Conservation (phyloP, 2,797 vertebrate species). For the Enteromius paludinosus region DNA sequence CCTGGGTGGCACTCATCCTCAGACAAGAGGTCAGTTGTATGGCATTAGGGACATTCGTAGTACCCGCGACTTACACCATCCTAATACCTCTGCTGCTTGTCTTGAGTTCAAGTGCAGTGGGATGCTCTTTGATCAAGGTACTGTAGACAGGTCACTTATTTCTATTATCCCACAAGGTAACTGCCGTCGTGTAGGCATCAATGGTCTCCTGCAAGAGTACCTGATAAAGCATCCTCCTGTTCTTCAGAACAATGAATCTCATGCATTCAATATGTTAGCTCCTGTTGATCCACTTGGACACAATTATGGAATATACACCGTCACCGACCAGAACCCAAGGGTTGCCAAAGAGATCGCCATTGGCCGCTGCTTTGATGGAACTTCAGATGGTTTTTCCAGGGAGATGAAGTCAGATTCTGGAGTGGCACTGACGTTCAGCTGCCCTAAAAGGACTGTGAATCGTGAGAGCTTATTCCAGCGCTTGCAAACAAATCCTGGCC, state of each 20-base stretch:
- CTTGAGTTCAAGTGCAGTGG: slow-evolving; percentile 97
- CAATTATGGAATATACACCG: slow-evolving; percentile 98
- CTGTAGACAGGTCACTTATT: slow-evolving; percentile 89
- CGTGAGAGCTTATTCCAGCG: slow-evolving; percentile 92
- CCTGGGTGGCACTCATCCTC: slow-evolving; percentile 85
- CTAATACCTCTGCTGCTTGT: slow-evolving; percentile 85
- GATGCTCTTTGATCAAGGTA: slow-evolving; percentile 93
- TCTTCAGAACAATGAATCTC: slow-evolving; percentile 79
- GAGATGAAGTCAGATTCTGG: slow-evolving; percentile 91
- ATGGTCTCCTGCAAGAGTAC: slow-evolving; percentile 89
- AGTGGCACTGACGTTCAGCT: slow-evolving; percentile 89
- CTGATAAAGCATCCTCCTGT: slow-evolving; percentile 88
- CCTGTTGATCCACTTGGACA: slow-evolving; percentile 94
- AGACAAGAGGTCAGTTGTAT: slow-evolving; percentile 87
- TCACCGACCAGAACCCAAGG: slow-evolving; percentile 95
- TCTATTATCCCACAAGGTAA: slow-evolving; percentile 88
- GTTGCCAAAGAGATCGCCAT: slow-evolving; percentile 97
- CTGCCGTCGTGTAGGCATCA: slow-evolving; percentile 83
- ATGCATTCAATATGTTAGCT: slow-evolving; percentile 89
- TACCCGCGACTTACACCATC: slow-evolving; percentile 81
- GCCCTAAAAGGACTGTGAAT: slow-evolving; percentile 84
- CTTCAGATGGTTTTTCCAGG: slow-evolving; percentile 94
- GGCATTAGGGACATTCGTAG: slow-evolving; percentile 93
- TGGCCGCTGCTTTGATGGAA: slow-evolving; percentile 96
- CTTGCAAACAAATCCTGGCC: slow-evolving; percentile 85